These are phyloP conservation scores for Cremastinae sp. DNA, from an alignment of 2,888 invertebrate species.

Conservation along the genomic window DNA sequence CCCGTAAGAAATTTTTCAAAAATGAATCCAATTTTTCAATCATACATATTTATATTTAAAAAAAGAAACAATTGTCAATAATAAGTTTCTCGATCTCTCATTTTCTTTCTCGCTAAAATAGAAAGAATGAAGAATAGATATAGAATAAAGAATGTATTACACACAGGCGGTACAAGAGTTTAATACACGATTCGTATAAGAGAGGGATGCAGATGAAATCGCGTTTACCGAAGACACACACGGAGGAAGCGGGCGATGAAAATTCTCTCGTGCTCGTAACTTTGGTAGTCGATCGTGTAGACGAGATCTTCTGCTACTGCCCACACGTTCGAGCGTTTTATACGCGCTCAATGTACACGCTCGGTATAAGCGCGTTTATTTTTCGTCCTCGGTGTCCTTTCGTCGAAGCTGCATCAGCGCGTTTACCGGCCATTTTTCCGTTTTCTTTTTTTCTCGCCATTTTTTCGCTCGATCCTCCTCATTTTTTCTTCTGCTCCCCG, in stretches of 20 bases:
- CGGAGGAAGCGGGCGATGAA: slow-evolving; percentile 27
- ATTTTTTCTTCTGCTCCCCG: slow-evolving; percentile 14
- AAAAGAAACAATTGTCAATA: no score
- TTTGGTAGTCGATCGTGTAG: slow-evolving; percentile 42
- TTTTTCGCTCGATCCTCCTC: background rate
- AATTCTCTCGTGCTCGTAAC: slow-evolving; percentile 47
- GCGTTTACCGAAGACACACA: slow-evolving; percentile 38
- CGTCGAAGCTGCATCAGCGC: slow-evolving; percentile 10
- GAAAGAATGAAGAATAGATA: slow-evolving; percentile 23
- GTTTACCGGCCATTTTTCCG: background rate
- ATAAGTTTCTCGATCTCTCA: no score
- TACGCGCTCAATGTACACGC: background rate
- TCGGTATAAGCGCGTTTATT: background rate
- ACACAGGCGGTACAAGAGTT: slow-evolving; percentile 26
- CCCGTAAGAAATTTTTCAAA: no score
- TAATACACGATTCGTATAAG: slow-evolving; percentile 32
- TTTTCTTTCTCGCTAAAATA: slow-evolving; percentile 8
- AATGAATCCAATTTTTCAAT: no score
- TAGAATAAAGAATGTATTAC: slow-evolving; percentile 16
- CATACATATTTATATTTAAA: no score
- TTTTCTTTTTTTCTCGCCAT: slow-evolving; percentile 17
- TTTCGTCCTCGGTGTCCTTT: background rate
- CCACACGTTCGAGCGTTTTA: slow-evolving; percentile 40
- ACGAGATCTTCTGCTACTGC: slow-evolving; percentile 44
- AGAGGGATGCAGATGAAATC: slow-evolving; percentile 14